phyloP scores from a whole-genome alignment of 2,888 invertebrate genomes.

The Lagria hirta region DNA sequence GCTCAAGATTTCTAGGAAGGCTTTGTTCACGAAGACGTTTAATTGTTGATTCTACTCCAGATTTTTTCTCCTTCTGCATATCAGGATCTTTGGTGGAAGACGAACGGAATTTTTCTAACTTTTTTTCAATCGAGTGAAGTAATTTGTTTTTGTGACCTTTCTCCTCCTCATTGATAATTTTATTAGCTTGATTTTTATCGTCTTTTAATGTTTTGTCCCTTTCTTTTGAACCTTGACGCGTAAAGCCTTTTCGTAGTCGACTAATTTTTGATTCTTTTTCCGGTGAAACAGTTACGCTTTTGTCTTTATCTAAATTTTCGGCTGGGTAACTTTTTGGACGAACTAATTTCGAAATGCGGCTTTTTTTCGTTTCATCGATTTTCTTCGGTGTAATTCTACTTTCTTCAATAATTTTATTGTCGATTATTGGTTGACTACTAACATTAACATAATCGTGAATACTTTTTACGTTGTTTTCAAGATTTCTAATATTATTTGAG shows the following conservation, averaged over 20 bases:
- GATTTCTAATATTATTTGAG: conserved; percentile 47
- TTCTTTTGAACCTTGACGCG: conserved; percentile 37
- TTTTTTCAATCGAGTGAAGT: conserved; percentile 75
- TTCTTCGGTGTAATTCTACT: conserved; percentile 2
- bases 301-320: conserved; percentile 24
- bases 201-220: conserved; percentile 41
- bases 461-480: conserved; percentile 40
- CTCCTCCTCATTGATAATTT: conserved; percentile 43
- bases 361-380: conserved; percentile 40
- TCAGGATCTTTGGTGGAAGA: conserved; percentile 55
- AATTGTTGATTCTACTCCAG: conserved; percentile 59
- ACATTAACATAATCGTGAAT: conserved; percentile 47
- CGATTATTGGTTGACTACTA: conserved; percentile 4
- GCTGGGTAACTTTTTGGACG: conserved; percentile 61
- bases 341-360: conserved; percentile 55
- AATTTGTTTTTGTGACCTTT: conserved; percentile 58
- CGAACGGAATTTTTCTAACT: conserved; percentile 67
- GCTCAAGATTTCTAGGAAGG: conserved; percentile 58
- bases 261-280: conserved; percentile 63
- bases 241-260: conserved; percentile 42
- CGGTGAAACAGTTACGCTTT: conserved; percentile 50
- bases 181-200: conserved; percentile 42
- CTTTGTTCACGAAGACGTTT: conserved; percentile 68
- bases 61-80: conserved; percentile 43
- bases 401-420: conserved; percentile 21